Base-by-base conservation (phyloP, 2,113 vertebrate genomes). In the Hydropotes inermis region DNA sequence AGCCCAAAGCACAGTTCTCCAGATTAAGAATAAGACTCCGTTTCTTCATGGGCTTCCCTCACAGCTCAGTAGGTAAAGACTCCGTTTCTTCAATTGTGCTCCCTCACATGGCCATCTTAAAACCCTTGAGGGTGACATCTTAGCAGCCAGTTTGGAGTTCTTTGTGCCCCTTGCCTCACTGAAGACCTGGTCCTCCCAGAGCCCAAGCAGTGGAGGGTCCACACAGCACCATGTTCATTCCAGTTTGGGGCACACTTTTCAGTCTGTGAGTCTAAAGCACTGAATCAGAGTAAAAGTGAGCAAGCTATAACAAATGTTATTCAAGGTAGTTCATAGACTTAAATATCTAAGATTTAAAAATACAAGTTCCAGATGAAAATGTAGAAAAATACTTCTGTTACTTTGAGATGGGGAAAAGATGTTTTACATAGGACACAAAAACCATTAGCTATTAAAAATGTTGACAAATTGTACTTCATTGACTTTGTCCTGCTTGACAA, bases 161-260 rank as follows among this genome's bases (percentile, higher is more conserved):
- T 33, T 5, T 1, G 0, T 6, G 52, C 23, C 1, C 0, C 2
- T 2, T 0, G 0, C 52, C 67, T 54, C 17, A 2, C 5, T 3
- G 23, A n/a, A 57, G 54, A 25, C 3, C 78, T n/a, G 1, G 2
- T 3, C 50, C 7, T 57, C 64, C 8, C 5, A 4, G 25, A 87
- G 79, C 16, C 54, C 57, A 12, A 5, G 19, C 1, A 1, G 14
- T 0, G 2, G 7, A 14, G 45, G 23, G 21, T 23, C 16, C 64
- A 5, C 30, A 30, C 1, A 1, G 23, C 3, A 7, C 27, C 39
- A 0, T 52, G 45, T n/a, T 50, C 25, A 30, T 13, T 45, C 9
- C 30, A n/a, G 28, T 57, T 30, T 27, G 11, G 33, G 4, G 36
- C 12, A 55, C 58, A 57, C 76, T 30, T 36, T 36, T 60, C 39